Base-by-base conservation (phyloP, 2,888 invertebrate species). In the Drosophila nr. fundita region DNA sequence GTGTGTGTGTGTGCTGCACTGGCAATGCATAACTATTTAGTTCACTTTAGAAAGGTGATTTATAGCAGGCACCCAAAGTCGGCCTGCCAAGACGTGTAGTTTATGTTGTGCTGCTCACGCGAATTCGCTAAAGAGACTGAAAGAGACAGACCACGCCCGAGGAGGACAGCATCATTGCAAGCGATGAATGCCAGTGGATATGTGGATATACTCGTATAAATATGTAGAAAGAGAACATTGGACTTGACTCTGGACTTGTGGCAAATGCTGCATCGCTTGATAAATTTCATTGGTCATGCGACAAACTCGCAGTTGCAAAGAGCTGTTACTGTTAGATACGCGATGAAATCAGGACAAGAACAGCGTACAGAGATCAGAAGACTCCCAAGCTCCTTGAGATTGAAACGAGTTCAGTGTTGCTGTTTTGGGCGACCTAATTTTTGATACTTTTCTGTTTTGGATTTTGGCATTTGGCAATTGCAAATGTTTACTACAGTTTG, bases 11-110 rank as follows among this genome's bases (percentile, higher is more conserved):
- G 15, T 10, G 40, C 54, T 55, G 65, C 67, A 67, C 36, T 52
- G 74, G 78, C 80, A 67, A 87, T 87, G 83, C 83, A 69, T 78
- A 80, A 76, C 80, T 87, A 91, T 91, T 91, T 83, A 83, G 89
- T 86, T 82, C 87, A 91, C 73, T 89, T 91, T 91, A 91, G 91
- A 91, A 91, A 91, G 91, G 91, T 77, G 91, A 82, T 85, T 90
- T 91, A 73, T 82, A 65, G 82, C 73, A 78, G 78, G 73, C 80
- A 69, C 63, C 80, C 77, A 77, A 77, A 77, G 70, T 63, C 66
- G 79, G 53, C 52, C 62, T 48, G 79, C 62, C 62, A 48, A 68
- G 61, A 65, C 69, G 69, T 74, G 61, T 79, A 69, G 68, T 79
- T 75, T 49, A 62, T 62, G 80, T 73, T 59, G 66, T 57, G 71